Conservation (phyloP, 2,888 invertebrate genomes). For the Lithodes maja region DNA sequence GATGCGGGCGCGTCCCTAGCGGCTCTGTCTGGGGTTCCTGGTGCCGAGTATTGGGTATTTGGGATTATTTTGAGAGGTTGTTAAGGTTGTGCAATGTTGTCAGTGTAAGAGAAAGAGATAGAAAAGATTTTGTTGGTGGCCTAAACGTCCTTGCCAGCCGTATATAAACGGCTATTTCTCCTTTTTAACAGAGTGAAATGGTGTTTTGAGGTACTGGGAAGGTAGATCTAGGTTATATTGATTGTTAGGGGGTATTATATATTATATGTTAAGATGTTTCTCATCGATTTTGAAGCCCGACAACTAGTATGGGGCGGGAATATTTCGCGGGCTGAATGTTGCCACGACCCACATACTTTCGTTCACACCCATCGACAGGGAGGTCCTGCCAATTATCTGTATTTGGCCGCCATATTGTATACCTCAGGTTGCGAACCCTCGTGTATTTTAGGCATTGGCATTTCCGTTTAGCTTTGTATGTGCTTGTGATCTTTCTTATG, state of each 20-base stretch:
- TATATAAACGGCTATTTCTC: background rate
- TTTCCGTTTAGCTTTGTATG: too few species aligned
- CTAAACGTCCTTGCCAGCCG: background rate
- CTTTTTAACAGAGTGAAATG: background rate
- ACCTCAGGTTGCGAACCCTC: too few species aligned
- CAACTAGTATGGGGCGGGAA: conserved; percentile 47
- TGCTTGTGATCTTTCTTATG: too few species aligned
- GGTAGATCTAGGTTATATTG: background rate
- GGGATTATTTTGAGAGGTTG: background rate
- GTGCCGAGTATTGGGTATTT: background rate
- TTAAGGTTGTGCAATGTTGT: conserved; percentile 5
- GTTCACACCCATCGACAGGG: background rate
- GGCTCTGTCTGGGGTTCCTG: conserved; percentile 5
- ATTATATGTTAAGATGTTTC: conserved; percentile 21
- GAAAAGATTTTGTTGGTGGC: background rate
- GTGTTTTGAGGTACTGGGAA: background rate
- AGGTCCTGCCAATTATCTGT: too few species aligned
- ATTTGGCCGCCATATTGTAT: too few species aligned
- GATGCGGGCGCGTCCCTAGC: conserved; percentile 37
- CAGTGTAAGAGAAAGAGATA: background rate
- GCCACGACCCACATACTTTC: conserved; percentile 10
- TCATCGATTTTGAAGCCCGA: conserved; percentile 64
- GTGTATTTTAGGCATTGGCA: too few species aligned
- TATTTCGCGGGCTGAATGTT: conserved; percentile 40
- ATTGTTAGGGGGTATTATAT: background rate